Base-by-base conservation (phyloP, 2,888 invertebrate species). In the Geotrupes spiniger region DNA sequence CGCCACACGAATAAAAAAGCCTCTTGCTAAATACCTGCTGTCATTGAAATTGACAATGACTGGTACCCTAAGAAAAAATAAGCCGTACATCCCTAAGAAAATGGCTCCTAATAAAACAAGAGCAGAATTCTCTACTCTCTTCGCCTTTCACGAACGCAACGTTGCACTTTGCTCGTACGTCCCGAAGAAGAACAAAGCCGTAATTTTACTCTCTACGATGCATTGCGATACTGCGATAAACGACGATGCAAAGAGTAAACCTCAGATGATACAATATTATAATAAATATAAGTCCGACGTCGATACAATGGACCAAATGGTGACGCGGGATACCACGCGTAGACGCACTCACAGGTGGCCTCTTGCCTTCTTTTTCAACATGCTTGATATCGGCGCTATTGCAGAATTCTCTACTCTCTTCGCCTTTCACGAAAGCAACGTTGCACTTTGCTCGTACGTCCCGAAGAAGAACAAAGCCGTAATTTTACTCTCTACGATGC, bases 131-230 rank as follows among this genome's bases (percentile, higher is more conserved):
- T 51, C 44, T 8, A 37, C 51, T 8, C 16, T 49, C 2, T 51
- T 54, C 44, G 42, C 54, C 2, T 63, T 61, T 31, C 53, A 57
- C 12, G 55, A 60, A 31, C 33, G 39, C 16, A 43, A 40, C 6
- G 46, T 51, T 17, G 37, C 31, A 1, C 39, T 44, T 28, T 44
- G 42, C 17, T 43, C 43, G 6, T 47, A 42, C 28, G 47, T 42
- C 1, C 42, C 42, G 12, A 47, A 42, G 42, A 47, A 44, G 27
- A 28, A 43, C 8, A 38, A 38, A 16, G n/a, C 2, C 6, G 17
- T 59, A 12, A 56, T 58, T 43, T 14, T 59, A 36, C 16, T 59
- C 36, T 56, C 54, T 27, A 50, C 57, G 5, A 59, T 61, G 56
- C 57, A 59, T 42, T 40, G 25, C 12, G 49, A 51, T 25, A 15